Evolutionary conservation across 2,888 invertebrate species (phyloP).

Genomic region (Biston betularia): DNA sequence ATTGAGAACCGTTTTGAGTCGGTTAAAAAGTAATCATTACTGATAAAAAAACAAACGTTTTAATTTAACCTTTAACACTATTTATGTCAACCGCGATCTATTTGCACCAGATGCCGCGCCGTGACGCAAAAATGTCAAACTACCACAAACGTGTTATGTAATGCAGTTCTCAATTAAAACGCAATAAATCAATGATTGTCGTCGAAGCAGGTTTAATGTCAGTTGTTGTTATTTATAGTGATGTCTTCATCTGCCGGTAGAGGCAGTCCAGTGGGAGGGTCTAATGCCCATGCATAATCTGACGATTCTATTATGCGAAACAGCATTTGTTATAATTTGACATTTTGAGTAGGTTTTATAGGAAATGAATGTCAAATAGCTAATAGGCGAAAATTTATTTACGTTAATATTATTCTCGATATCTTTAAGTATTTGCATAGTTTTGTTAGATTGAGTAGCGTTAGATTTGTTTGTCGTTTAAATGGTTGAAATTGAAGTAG

Average conservation of each 20-base stretch:
- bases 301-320: constrained; percentile 57
- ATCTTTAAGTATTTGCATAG: background rate
- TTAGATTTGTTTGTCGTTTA: too few relatives aligned
- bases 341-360: constrained; percentile 27
- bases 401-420: background rate
- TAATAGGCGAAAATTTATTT: background rate
- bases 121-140: constrained; percentile 19
- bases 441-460: too few relatives aligned
- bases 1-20: too few relatives aligned
- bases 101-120: background rate
- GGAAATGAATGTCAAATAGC: constrained; percentile 15
- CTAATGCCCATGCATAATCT: constrained; percentile 63
- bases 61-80: background rate
- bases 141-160: constrained; percentile 19
- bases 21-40: too few relatives aligned
- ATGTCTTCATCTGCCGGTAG: constrained; percentile 32
- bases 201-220: constrained; percentile 18
- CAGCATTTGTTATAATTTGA: constrained; percentile 24
- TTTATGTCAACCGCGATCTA: constrained; percentile 3
- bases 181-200: constrained; percentile 24
- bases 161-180: constrained; percentile 27
- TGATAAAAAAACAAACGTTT: background rate
- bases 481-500: background rate
- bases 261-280: constrained; percentile 52
- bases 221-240: constrained; percentile 32